phyloP scores from a whole-genome alignment of 2,797 vertebrate genomes.

The Uromys caudimaculatus region DNA sequence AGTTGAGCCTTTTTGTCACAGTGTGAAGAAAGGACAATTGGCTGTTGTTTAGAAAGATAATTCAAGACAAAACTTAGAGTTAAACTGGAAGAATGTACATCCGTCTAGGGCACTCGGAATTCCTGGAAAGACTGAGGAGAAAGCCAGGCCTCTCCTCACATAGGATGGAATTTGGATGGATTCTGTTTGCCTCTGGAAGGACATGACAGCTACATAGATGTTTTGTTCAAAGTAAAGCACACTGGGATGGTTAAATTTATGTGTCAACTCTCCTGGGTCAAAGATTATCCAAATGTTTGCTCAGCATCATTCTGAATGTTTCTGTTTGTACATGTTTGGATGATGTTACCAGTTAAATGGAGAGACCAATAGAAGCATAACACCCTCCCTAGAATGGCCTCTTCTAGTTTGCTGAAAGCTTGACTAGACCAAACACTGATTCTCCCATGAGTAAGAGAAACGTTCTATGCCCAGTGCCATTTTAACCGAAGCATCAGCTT shows the following conservation, averaged over 20 bases:
- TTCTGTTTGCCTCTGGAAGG: conserved; percentile 21
- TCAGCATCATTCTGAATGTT: not conserved
- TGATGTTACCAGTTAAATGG: not conserved
- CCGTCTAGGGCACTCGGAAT: conserved; percentile 14
- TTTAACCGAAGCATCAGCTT: not conserved
- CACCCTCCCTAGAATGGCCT: not conserved
- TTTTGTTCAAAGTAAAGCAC: conserved; percentile 21
- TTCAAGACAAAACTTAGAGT: not conserved
- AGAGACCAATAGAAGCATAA: not conserved
- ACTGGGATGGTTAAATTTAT: not conserved
- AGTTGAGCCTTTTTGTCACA: not conserved
- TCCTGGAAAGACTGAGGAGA: conserved; percentile 24
- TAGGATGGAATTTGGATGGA: conserved; percentile 26
- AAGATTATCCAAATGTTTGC: conserved; percentile 20
- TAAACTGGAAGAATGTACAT: not conserved
- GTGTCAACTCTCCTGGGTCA: not conserved
- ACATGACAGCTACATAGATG: not conserved
- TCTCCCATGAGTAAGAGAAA: not conserved
- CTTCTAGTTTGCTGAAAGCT: not conserved
- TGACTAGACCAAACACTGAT: not conserved
- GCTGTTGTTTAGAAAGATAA: not conserved
- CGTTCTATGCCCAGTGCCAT: not conserved
- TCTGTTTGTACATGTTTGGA: not conserved
- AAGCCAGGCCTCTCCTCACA: not conserved
- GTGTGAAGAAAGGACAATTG: not conserved